A percentile compares a stretch with the other conserved stretches of the same genome.
Evolutionary conservation across 2,113 vertebrate species (phyloP).

Genomic region (Sturnus vulgaris): DNA sequence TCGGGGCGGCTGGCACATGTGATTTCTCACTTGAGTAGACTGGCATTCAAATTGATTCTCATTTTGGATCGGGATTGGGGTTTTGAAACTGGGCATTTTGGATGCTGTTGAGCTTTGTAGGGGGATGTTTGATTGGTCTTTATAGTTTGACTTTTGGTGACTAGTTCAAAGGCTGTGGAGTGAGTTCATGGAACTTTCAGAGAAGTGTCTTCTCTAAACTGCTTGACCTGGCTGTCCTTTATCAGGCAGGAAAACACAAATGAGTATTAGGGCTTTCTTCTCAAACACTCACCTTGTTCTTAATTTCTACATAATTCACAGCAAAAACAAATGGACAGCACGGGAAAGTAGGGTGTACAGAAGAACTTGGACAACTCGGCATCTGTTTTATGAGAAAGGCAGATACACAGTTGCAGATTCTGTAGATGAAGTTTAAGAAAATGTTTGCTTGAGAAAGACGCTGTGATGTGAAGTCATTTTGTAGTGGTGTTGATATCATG

Average conservation of each 20-base stretch:
- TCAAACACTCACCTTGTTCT: accelerated
- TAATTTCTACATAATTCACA: neutral
- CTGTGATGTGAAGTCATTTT: neutral
- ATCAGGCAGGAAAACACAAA: neutral
- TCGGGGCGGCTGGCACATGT: neutral
- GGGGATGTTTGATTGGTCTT: neutral
- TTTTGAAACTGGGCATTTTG: neutral
- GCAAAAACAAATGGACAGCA: neutral
- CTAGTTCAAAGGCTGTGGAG: neutral
- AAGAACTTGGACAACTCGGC: neutral
- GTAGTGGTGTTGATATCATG: neutral
- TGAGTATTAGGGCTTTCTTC: neutral
- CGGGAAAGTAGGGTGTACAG: neutral
- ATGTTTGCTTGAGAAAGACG: neutral
- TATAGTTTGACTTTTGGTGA: neutral
- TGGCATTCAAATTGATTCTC: neutral
- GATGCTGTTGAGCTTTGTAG: neutral
- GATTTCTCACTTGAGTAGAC: neutral
- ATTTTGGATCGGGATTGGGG: too few species aligned
- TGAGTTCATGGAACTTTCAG: neutral
- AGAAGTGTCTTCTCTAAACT: neutral
- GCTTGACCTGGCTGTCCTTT: neutral
- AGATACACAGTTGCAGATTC: accelerated
- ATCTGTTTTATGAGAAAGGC: neutral
- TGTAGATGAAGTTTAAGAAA: neutral